Conservation (phyloP, 2,888 invertebrate genomes). For the Hirtodrosophila trivittata region DNA sequence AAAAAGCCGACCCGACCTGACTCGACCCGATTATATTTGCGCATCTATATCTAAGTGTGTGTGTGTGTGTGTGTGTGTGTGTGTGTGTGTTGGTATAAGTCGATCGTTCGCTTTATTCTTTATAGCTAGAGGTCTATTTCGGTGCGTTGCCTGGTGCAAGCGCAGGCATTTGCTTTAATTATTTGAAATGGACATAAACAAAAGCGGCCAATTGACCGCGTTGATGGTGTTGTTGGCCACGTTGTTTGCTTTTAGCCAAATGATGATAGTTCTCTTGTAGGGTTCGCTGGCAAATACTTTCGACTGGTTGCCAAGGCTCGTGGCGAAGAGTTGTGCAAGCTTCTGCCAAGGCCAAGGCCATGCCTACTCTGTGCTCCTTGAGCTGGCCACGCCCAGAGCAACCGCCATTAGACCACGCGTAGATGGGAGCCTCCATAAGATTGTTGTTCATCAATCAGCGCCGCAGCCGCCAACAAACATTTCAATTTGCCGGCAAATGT, state of each 20-base stretch:
- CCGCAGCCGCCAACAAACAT: conserved; percentile 54
- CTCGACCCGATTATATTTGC: conserved; percentile 40
- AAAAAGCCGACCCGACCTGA: conserved; percentile 15
- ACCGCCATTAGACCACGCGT: not conserved
- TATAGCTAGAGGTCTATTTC: conserved; percentile 46
- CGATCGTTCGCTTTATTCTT: conserved; percentile 52
- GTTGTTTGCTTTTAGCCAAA: conserved; percentile 26
- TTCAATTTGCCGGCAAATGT: conserved; percentile 70
- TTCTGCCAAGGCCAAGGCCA: conserved; percentile 11
- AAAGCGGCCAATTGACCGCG: conserved; percentile 44
- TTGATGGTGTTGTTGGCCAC: conserved; percentile 18
- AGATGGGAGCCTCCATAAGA: not conserved
- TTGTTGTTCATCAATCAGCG: conserved; percentile 53
- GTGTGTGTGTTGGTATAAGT: conserved; percentile 22
- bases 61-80: conserved; percentile 1
- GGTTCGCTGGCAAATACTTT: not conserved
- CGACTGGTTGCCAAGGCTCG: conserved; percentile 10
- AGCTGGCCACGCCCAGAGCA: not conserved
- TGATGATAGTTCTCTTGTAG: too few relatives aligned
- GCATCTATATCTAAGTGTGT: conserved; percentile 25
- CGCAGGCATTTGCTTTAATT: conserved; percentile 54
- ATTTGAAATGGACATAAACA: conserved; percentile 61
- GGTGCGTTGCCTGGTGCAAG: conserved; percentile 19
- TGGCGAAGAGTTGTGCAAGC: conserved; percentile 2
- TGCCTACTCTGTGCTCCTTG: too few relatives aligned